These are phyloP conservation scores for Meloidogyne hapla DNA, from an alignment of 1,140 invertebrate genomes.

Conservation along the genomic window DNA sequence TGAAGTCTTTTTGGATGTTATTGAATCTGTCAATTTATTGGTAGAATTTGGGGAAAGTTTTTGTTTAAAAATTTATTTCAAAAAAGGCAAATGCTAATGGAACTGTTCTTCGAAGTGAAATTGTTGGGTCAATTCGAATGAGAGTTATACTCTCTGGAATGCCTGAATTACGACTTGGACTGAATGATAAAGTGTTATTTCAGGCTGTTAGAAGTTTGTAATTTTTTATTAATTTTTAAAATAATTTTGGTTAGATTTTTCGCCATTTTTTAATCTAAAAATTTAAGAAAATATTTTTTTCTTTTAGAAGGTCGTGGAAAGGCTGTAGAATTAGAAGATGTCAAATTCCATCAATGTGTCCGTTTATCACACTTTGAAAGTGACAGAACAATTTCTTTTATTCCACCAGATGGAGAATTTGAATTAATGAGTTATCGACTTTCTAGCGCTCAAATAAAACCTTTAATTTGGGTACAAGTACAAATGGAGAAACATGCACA, in stretches of 20 bases:
- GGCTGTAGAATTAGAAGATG: slow-evolving; percentile 69
- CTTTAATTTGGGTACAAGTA: slow-evolving; percentile 69
- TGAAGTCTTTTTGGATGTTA: slow-evolving; percentile 99
- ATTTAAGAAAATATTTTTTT: too few species aligned
- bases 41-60: slow-evolving; percentile 66
- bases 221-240: neutral
- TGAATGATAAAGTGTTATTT: slow-evolving; percentile 98
- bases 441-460: slow-evolving; percentile 67
- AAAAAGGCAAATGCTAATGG: slow-evolving; percentile 88
- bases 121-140: slow-evolving; percentile 99
- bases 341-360: slow-evolving; percentile 70
- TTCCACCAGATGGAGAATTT: slow-evolving; percentile 69
- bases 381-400: slow-evolving; percentile 69
- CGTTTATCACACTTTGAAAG: slow-evolving; percentile 69
- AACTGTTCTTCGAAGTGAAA: slow-evolving; percentile 94
- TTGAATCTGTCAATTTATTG: slow-evolving; percentile 95
- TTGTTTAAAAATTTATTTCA: slow-evolving; percentile 25
- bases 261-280: too few species aligned
- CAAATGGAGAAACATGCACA: slow-evolving; percentile 68
- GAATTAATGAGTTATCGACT: slow-evolving; percentile 70
- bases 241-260: too few species aligned
- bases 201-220: slow-evolving; percentile 84
- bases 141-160: slow-evolving; percentile 96
- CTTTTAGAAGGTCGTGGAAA: slow-evolving; percentile 62
- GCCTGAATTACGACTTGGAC: slow-evolving; percentile 93